Base-by-base conservation (phyloP, 2,888 invertebrate genomes). In the Protodeltote pygarga region DNA sequence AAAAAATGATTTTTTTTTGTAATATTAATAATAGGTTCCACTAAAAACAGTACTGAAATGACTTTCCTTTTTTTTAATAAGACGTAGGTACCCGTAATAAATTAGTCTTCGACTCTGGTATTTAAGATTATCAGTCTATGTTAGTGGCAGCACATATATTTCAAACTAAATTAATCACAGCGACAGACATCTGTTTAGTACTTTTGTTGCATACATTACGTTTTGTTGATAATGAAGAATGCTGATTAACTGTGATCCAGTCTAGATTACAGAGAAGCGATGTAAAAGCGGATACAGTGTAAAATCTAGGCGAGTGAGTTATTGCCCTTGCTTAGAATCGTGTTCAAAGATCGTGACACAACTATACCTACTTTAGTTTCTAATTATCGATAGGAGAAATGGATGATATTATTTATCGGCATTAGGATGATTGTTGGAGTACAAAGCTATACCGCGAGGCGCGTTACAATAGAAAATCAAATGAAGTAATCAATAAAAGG, bases 301-400 rank as follows among this genome's bases (percentile, higher is more conserved):
- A 37, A 53, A n/a, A n/a, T n/a, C n/a, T n/a, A n/a, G 52, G 40
- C 50, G 51, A 69, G 51, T 75, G 68, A 80, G 68, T 77, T 77
- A 77, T 72, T 63, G 59, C 66, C 46, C 45, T 52, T 62, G 68
- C 64, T 70, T 52, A 61, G 60, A 72, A 64, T 79, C 81, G 81
- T 80, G 82, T 68, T 71, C 67, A 28, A 42, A 63, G 65, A 73
- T 77, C 79, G 76, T 78, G 78, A 76, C 74, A 71, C 76, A 81
- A 75, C 75, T 71, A 63, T 78, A 71, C 69, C 75, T 77, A 80
- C 79, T 81, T 73, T 65, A 73, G 75, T 75, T 77, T 79, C 75
- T 81, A 83, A 84, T 83, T 81, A 81, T 77, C 65, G 75, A 75
- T 66, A 65, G 59, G 69, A 75, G 76, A 70, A 79, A 77, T 72